Conservation (phyloP, 2,113 vertebrate species). For the Strix aluco region DNA sequence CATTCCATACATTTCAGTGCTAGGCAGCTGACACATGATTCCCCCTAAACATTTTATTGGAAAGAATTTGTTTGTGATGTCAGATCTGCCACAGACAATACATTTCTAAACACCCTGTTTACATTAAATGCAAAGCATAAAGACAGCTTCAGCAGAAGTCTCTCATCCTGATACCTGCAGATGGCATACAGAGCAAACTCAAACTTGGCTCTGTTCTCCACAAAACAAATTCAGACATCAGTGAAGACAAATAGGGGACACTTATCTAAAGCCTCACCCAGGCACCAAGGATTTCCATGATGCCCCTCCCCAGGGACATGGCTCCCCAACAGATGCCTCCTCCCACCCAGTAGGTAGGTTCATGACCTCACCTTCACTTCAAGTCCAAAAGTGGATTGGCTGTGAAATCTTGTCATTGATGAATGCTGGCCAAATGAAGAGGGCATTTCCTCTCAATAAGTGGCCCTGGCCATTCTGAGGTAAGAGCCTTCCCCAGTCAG, state of each 20-base stretch:
- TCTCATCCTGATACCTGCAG: background rate
- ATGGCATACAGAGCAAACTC: background rate
- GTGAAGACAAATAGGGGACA: background rate
- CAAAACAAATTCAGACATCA: background rate
- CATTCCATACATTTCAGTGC: conserved; percentile 59
- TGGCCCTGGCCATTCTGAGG: background rate
- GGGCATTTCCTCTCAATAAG: background rate
- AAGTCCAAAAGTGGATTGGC: background rate
- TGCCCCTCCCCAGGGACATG: background rate
- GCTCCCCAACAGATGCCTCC: background rate
- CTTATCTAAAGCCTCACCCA: background rate
- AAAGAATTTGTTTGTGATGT: conserved; percentile 45
- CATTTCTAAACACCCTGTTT: conserved; percentile 25
- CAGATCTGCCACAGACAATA: conserved; percentile 37
- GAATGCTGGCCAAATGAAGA: background rate
- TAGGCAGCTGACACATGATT: conserved; percentile 48
- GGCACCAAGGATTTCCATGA: background rate
- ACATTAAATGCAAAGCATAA: conserved; percentile 4
- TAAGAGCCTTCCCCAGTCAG: background rate
- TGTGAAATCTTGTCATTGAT: background rate
- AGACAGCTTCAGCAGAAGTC: background rate
- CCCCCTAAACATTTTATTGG: conserved; percentile 24
- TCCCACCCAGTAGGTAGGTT: background rate
- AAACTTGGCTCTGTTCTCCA: background rate
- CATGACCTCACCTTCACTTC: background rate